Percentiles rank a stretch among this genome's conserved stretches.
phyloP scores from a whole-genome alignment of 2,797 vertebrate genomes.

The Eremophila alpestris region DNA sequence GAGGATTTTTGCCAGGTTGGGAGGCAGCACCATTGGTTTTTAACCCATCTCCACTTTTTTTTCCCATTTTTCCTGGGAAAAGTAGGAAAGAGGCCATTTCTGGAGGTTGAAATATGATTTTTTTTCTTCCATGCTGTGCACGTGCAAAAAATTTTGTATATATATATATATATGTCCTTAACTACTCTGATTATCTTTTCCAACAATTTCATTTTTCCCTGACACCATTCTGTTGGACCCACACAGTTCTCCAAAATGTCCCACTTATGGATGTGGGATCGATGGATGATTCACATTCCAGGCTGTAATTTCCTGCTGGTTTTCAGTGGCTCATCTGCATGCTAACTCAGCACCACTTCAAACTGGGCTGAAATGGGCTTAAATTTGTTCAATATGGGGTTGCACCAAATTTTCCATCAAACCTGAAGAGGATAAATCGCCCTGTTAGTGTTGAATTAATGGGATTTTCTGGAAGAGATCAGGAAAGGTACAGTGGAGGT shows the following conservation, averaged over 20 bases:
- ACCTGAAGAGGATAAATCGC: background rate
- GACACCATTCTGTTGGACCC: background rate
- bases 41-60: background rate
- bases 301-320: constrained; percentile 36
- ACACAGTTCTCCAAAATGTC: background rate
- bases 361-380: background rate
- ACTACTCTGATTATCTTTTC: background rate
- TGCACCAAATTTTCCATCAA: background rate
- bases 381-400: background rate
- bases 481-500: rapidly evolving
- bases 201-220: background rate
- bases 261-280: background rate
- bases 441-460: background rate
- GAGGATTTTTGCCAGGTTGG: background rate
- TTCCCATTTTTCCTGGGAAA: background rate
- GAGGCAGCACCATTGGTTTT: background rate
- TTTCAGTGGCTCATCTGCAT: constrained; percentile 41
- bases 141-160: background rate
- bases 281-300: constrained; percentile 27
- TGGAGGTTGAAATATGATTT: background rate
- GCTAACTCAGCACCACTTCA: constrained; percentile 31
- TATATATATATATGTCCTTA: background rate
- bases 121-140: background rate
- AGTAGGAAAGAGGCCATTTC: background rate
- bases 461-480: background rate